phyloP scores from a whole-genome alignment of 2,113 vertebrate species.

The Odontesthes bonariensis region DNA sequence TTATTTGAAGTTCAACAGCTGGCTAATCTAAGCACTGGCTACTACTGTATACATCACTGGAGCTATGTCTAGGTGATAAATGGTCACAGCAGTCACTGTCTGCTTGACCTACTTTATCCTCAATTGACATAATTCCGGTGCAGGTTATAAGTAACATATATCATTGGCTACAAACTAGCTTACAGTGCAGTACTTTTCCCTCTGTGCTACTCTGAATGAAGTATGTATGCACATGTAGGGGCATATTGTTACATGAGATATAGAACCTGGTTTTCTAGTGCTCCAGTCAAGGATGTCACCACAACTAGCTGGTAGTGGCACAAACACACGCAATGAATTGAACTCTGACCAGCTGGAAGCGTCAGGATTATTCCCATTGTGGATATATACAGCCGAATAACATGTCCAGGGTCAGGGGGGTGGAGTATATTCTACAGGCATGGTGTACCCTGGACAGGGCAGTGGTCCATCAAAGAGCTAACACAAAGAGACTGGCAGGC shows the following conservation, averaged over 20 bases:
- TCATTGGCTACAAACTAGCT: slow-evolving; percentile 45
- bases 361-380: not conserved
- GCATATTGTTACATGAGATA: slow-evolving; percentile 8
- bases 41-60: slow-evolving; percentile 54
- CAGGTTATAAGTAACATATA: slow-evolving; percentile 59
- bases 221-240: not conserved
- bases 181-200: slow-evolving; percentile 24
- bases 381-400: not conserved
- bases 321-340: not conserved
- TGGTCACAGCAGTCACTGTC: slow-evolving; percentile 61
- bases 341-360: not conserved
- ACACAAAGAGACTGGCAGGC: not conserved
- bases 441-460: not conserved
- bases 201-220: not conserved
- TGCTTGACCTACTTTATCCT: slow-evolving; percentile 69
- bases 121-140: slow-evolving; percentile 71
- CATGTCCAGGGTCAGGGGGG: not conserved
- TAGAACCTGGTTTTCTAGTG: not conserved
- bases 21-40: slow-evolving; percentile 54
- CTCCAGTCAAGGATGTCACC: slow-evolving; percentile 1
- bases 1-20: slow-evolving; percentile 63
- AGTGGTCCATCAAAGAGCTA: not conserved
- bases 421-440: not conserved
- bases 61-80: slow-evolving; percentile 61
- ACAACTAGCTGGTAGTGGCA: not conserved